Conservation (phyloP, 2,888 invertebrate species). For the Deroplatys truncata region DNA sequence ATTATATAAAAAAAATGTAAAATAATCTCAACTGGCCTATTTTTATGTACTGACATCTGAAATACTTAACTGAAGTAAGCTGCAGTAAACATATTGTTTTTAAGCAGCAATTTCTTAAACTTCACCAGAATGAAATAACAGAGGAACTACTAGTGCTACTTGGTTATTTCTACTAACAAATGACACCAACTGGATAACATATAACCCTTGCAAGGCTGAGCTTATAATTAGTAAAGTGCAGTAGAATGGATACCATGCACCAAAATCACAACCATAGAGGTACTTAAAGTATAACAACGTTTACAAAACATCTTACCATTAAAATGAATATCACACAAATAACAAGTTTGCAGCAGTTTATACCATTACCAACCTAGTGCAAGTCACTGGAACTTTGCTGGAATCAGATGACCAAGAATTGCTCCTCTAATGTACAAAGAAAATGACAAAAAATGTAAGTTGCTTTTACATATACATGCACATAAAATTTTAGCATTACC, state of each 20-base stretch:
- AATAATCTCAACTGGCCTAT: no score
- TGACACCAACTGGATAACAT: background rate
- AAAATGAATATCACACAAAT: conserved; percentile 10
- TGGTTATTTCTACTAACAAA: background rate
- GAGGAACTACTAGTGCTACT: no score
- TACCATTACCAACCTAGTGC: background rate
- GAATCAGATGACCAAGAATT: background rate
- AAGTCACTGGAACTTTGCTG: background rate
- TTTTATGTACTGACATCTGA: no score
- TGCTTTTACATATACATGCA: background rate
- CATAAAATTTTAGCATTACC: background rate
- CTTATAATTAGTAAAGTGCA: background rate
- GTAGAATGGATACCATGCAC: conserved; percentile 4
- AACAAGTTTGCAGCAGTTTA: background rate
- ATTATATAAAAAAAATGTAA: no score
- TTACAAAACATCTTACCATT: background rate
- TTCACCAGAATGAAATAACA: no score
- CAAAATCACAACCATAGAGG: conserved; percentile 13
- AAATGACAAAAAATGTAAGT: background rate
- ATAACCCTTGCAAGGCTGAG: background rate
- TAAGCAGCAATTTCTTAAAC: no score
- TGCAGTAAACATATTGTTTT: no score
- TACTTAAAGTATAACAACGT: conserved; percentile 2
- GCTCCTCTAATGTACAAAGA: background rate
- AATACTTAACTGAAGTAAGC: no score